phyloP scores from a whole-genome alignment of 53 echinoderm and acorn worm genomes.

The Luidia sarsii region DNA sequence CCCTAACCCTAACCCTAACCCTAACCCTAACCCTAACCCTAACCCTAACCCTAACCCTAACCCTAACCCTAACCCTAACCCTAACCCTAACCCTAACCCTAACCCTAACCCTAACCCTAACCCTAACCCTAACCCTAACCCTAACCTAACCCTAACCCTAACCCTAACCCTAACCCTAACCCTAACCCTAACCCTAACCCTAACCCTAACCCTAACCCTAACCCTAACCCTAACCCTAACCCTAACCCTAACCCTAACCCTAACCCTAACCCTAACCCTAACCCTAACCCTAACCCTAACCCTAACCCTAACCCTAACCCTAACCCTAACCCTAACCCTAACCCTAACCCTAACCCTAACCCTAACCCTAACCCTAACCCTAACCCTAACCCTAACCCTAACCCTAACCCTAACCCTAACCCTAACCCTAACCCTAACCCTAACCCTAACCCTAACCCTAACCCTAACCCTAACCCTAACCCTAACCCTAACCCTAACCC shows the following conservation, averaged over 20 bases:
- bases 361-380: slow-evolving; percentile 61
- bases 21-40: slow-evolving; percentile 44
- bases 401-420: slow-evolving; percentile 59
- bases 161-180: neutral
- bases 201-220: slow-evolving; percentile 60
- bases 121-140: slow-evolving; percentile 35
- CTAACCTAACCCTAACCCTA: slow-evolving; percentile 8
- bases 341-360: slow-evolving; percentile 62
- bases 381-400: slow-evolving; percentile 59
- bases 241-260: slow-evolving; percentile 50
- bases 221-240: slow-evolving; percentile 50
- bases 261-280: slow-evolving; percentile 46
- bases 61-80: slow-evolving; percentile 61
- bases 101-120: slow-evolving; percentile 38
- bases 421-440: slow-evolving; percentile 56
- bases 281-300: slow-evolving; percentile 48
- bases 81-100: slow-evolving; percentile 57
- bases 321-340: slow-evolving; percentile 61
- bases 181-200: slow-evolving; percentile 11
- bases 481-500: too few relatives aligned
- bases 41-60: slow-evolving; percentile 57
- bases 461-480: too few relatives aligned
- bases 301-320: slow-evolving; percentile 43
- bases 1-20: slow-evolving; percentile 48
- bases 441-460: slow-evolving; percentile 58